Conservation (phyloP, 2,113 vertebrate species). For the Indri indri region DNA sequence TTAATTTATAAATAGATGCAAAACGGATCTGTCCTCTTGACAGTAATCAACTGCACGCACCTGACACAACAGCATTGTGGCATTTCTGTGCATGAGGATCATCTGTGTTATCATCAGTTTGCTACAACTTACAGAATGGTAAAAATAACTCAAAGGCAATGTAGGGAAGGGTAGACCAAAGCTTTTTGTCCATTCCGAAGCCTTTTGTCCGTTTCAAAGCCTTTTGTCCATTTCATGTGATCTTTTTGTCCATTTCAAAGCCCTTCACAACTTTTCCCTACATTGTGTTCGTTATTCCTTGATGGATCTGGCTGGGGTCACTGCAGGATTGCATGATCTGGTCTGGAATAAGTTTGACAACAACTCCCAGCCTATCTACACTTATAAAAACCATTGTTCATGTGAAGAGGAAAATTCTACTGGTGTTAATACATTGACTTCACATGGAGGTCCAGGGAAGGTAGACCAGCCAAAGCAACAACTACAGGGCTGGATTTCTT, state of each 20-base stretch:
- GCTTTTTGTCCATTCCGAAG: neutral
- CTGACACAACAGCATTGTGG: neutral
- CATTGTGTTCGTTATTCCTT: neutral
- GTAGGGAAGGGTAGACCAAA: neutral
- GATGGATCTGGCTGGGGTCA: neutral
- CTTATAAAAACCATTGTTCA: neutral
- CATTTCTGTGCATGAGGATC: neutral
- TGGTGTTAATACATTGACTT: neutral
- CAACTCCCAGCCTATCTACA: neutral
- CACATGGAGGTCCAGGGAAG: neutral
- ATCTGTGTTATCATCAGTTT: neutral
- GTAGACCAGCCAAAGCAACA: neutral
- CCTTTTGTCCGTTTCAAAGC: neutral
- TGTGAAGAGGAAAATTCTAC: neutral
- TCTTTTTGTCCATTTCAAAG: neutral
- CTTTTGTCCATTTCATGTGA: neutral
- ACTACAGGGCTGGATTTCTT: neutral
- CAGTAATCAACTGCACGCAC: no score
- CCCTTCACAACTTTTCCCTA: neutral
- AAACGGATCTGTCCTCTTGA: neutral
- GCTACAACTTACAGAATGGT: neutral
- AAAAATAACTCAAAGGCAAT: neutral
- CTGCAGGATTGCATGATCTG: no score
- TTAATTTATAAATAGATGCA: neutral
- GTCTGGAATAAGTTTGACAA: neutral